Base-by-base conservation (phyloP, 2,797 vertebrate genomes). In the Corythornis leucogaster region DNA sequence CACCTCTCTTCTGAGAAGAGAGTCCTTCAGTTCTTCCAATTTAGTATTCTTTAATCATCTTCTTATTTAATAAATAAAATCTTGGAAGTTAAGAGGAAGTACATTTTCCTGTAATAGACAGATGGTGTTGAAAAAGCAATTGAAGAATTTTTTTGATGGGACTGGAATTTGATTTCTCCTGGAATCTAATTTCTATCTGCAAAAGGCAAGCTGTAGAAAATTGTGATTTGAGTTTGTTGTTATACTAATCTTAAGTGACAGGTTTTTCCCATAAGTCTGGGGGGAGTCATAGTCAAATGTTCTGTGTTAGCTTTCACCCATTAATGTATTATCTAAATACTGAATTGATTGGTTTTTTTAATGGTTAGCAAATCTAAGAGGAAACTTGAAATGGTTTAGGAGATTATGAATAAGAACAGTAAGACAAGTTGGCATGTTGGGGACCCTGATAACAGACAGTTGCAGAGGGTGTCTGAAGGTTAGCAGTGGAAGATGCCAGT, bases 51-150 rank as follows among this genome's bases (percentile, higher is more conserved):
- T 40, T 40, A 40, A 40, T 40, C 38, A 40, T 40, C 38, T 40
- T 64, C 55, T 50, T 87, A 68, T 42, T 94, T 83, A 93, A 92
- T 82, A 71, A 73, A 64, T 90, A 73, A 89, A 82, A 69, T 55
- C 6, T 19, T 15, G 42, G 28, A 78, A 45, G 14, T 30, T 71
- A 22, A 18, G 38, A 85, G 51, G 55, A 80, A 73, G 59, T 59
- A 38, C 19, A 4, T 63, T 87, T 93, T 83, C 40, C 43, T 73
- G 8, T 59, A 82, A 7, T 51, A 75, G 46, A 42, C 15, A 54
- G 24, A n/a, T 54, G 33, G 12, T 85, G 33, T 82, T 89, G 75
- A 70, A 86, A 86, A 88, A 74, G 12, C 33, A 71, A 4, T 19
- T 45, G 54, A 82, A 71, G 42, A 51, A 38, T 50, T 69, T 21